phyloP scores from a whole-genome alignment of 2,113 vertebrate genomes.

The Percopsis transmontana region DNA sequence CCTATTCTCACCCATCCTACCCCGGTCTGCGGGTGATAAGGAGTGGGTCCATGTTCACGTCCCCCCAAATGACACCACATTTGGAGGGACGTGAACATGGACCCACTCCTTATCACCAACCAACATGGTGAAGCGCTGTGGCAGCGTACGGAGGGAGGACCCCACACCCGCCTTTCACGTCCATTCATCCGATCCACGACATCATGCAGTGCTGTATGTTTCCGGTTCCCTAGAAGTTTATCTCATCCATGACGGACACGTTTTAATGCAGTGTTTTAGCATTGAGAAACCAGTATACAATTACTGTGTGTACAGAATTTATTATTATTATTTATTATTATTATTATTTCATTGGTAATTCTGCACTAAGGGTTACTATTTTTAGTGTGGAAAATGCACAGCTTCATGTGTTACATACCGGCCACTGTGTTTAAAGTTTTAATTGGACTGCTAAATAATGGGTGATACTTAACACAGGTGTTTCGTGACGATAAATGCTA shows the following conservation, averaged over 20 bases:
- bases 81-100: constrained; percentile 56
- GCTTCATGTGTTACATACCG: constrained; percentile 3
- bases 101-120: constrained; percentile 66
- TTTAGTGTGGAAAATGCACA: neutral
- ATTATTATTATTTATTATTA: neutral
- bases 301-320: neutral
- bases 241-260: neutral
- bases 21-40: constrained; percentile 47
- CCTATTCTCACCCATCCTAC: constrained; percentile 25
- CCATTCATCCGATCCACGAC: no score
- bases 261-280: neutral
- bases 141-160: constrained; percentile 47
- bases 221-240: neutral
- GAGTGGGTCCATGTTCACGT: constrained; percentile 40
- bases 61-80: constrained; percentile 49
- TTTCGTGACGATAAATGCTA: constrained; percentile 10
- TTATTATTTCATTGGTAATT: constrained; percentile 11
- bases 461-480: constrained; percentile 24
- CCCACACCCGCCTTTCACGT: neutral
- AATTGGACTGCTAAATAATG: constrained; percentile 25
- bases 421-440: constrained; percentile 28
- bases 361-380: constrained; percentile 13
- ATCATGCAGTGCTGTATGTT: neutral
- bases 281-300: neutral
- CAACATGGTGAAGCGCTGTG: constrained; percentile 65